Evolutionary conservation across 2,113 vertebrate genomes (phyloP), one percentile per base, ranked within the genome.

Genomic region (Ailuropoda melanoleuca): DNA sequence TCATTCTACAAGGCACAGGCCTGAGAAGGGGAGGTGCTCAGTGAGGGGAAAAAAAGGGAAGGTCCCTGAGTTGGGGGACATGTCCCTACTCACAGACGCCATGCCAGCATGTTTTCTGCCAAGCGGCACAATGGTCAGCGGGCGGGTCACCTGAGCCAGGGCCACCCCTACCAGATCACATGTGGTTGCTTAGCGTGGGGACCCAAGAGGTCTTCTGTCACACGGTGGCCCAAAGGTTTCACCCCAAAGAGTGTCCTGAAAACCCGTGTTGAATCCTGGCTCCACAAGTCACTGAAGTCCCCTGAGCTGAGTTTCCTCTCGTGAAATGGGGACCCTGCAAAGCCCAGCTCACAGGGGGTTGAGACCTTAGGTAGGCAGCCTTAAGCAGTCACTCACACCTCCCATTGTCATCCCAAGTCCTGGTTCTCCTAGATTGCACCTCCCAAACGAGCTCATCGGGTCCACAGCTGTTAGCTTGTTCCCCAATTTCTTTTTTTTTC

Each of bases 321-420:
- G 50, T 46, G 82, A 43, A 62, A 46, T 3, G 11, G 11, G 39
- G 34, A 5, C 9, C 14, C 2, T 13, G 55, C 15, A 23, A 29
- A 58, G 48, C 11, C 19, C 53, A 53, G 48, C 17, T 53, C n/a
- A 34, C 9, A 50, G 4, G 26, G 10, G 13, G 13, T 4, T 5
- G 50, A 19, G 64, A 34, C 43, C 82, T n/a, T 43, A 5, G 0
- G 0, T 0, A 8, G 26, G 10, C 8, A n/a, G 29, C 17, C 3
- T 6, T 12, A 17, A 60, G 43, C 14, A 0, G 48, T 48, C 72
- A 17, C 37, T 75, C 53, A 19, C 23, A 29, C 10, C 11, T 1
- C 62, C 34, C 56, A 6, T 0, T 6, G 8, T 18, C 50, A 8
- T 60, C 81, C 23, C 37, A 60, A 24, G 21, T 24, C 12, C 82